Conservation (phyloP, 2,888 invertebrate species). For the Amiota minor region DNA sequence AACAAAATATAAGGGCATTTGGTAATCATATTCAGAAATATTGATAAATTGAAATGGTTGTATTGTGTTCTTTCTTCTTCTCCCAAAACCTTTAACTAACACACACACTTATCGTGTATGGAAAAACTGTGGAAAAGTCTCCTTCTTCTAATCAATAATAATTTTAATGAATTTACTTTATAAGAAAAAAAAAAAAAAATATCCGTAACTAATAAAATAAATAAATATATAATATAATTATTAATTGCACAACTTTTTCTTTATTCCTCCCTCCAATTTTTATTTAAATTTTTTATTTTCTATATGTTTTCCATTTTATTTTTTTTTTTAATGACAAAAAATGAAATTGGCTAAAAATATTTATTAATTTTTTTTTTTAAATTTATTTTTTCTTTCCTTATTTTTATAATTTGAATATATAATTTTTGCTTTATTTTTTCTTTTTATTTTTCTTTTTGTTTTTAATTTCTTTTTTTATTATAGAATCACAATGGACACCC, state of each 20-base stretch:
- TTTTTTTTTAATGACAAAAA: conserved; percentile 43
- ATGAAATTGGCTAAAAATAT: conserved; percentile 45
- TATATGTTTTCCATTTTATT: conserved; percentile 33
- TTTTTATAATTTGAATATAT: conserved; percentile 37
- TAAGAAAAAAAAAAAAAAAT: too few relatives aligned
- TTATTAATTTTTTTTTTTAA: conserved; percentile 41
- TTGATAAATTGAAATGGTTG: too few relatives aligned
- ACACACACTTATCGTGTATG: too few relatives aligned
- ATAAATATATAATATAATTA: neutral
- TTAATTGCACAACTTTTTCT: conserved; percentile 56
- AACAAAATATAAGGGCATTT: too few relatives aligned
- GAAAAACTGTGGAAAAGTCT: too few relatives aligned
- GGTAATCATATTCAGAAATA: too few relatives aligned
- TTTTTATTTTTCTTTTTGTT: conserved; percentile 55
- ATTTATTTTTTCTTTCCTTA: conserved; percentile 30
- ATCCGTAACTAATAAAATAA: conserved; percentile 59
- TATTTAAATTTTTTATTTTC: conserved; percentile 17
- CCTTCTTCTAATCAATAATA: too few relatives aligned
- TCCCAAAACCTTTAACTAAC: too few relatives aligned
- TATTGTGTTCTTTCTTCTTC: too few relatives aligned
- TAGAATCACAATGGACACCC: conserved; percentile 75
- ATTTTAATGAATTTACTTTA: too few relatives aligned
- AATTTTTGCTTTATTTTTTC: conserved; percentile 37
- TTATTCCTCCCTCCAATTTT: neutral
- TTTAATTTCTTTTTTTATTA: conserved; percentile 70